Base-by-base conservation (phyloP, 2,888 invertebrate genomes). In the Oxycera nigricornis region DNA sequence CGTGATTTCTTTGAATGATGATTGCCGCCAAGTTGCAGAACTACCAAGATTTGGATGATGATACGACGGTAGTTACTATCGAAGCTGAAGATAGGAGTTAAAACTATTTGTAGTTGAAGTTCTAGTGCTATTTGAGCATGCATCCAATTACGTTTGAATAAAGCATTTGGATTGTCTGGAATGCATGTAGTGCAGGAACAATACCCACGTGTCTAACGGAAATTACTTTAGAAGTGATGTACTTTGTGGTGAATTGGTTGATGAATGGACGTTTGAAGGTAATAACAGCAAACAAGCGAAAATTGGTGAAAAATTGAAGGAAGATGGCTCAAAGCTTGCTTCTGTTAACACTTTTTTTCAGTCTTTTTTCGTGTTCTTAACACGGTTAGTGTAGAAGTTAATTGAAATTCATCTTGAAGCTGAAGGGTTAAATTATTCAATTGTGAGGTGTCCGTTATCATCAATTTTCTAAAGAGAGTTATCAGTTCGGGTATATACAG, bases 1-100 rank as follows among this genome's bases (percentile, higher is more conserved):
- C 20, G 61, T 26, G 35, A 31, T 61, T 61, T 31, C 26, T 2
- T 61, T 61, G 61, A 31, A 31, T 61, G 61, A 31, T 59, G 57
- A 59, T 59, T 24, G 57, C 57, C 11, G n/a, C 31, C 2, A 17
- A 4, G 2, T 26, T 26, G 31, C n/a, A 31, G 3, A 7, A 26
- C 3, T 59, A 4, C 7, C 30, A 14, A 3, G 46, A 46, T 7
- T 46, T 46, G 2, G 22, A 1, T 22, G 52, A n/a, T 14, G n/a
- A 17, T 17, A 30, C 17, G n/a, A 31, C 17, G 30, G 61, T 26
- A 30, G 28, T 31, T 61, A 61, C 28, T n/a, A 20, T 28, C n/a
- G 20, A 14, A 9, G 31, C 31, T 61, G 31, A 61, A 26, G 30
- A 59, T 59, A n/a, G 61, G 26, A 61, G 61, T 17, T n/a, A 3